Evolutionary conservation across 1,140 invertebrate genomes (phyloP).

Genomic region (Octopus bimaculoides): DNA sequence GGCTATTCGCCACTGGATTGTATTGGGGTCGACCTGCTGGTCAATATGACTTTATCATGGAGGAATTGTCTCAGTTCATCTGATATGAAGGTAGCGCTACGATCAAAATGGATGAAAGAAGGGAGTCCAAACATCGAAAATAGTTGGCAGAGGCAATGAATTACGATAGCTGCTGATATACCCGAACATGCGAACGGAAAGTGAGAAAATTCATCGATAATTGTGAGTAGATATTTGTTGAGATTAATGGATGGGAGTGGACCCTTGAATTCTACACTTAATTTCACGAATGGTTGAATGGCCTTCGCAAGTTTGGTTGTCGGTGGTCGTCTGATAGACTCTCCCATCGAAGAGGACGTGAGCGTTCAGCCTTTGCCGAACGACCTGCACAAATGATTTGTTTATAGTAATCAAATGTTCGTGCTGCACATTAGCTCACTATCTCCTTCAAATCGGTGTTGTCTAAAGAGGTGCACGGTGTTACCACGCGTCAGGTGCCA

Average conservation of each 20-base stretch:
- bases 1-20: not conserved
- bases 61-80: slow-evolving; percentile 27
- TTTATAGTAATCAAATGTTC: no score
- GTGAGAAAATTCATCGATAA: slow-evolving; percentile 47
- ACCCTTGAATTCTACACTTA: slow-evolving; percentile 45
- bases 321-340: not conserved
- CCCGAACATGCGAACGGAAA: slow-evolving; percentile 39
- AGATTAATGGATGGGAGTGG: slow-evolving; percentile 32
- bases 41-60: slow-evolving; percentile 15
- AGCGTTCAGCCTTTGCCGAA: no score
- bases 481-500: no score
- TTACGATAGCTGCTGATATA: slow-evolving; percentile 32
- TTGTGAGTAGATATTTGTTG: slow-evolving; percentile 38
- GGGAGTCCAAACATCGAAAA: not conserved
- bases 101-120: not conserved
- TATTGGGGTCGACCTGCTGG: not conserved
- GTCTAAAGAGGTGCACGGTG: no score
- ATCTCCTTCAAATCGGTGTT: no score
- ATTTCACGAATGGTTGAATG: slow-evolving; percentile 32
- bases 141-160: slow-evolving; percentile 27
- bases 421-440: no score
- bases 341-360: no score
- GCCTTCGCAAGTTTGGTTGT: slow-evolving; percentile 32
- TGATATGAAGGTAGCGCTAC: not conserved
- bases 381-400: no score